Base-by-base conservation (phyloP, 2,888 invertebrate genomes). In the Alitta virens region DNA sequence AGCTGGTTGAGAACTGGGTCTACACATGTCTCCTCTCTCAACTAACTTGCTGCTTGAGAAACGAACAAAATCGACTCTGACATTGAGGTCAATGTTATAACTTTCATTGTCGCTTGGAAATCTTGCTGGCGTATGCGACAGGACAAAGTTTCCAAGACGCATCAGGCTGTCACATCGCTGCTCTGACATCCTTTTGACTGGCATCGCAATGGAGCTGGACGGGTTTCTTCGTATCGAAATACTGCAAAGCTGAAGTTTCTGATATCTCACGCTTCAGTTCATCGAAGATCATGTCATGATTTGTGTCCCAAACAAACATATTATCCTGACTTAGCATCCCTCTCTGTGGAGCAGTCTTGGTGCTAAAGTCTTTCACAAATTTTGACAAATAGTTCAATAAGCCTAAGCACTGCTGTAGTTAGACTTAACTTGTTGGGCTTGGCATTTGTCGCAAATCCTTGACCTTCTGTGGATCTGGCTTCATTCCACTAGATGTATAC, bases 401-500 rank as follows among this genome's bases (percentile, higher is more conserved):
- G 1, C 66, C 66, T 2, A 67, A 42, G 43, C 64, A 64, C 21
- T 49, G 42, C 25, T 69, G 66, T n/a, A 68, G 25, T 14, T 66
- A 64, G 5, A 61, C 52, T 27, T 59, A 63, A 38, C 38, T 43
- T 18, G 18, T 16, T 21, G 65, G 67, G 1, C 26, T 49, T 26
- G 63, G 60, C 64, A 68, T 66, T 25, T 56, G 55, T 9, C 56
- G 55, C 23, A 66, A 56, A 42, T 49, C 63, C 16, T 33, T 16
- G 18, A 68, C 46, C 9, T 66, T 69, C 12, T n/a, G 52, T 21
- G 63, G 63, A 26, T 64, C 64, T 14, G 61, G 59, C 14, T 16
- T 21, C n/a, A 67, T 43, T 5, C 61, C 59, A 7, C 51, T 24
- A 21, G 38, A 26, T n/a, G 53, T 61, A 58, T 56, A 65, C 1